phyloP scores from a whole-genome alignment of 2,113 vertebrate species.

The Hylia prasina region DNA sequence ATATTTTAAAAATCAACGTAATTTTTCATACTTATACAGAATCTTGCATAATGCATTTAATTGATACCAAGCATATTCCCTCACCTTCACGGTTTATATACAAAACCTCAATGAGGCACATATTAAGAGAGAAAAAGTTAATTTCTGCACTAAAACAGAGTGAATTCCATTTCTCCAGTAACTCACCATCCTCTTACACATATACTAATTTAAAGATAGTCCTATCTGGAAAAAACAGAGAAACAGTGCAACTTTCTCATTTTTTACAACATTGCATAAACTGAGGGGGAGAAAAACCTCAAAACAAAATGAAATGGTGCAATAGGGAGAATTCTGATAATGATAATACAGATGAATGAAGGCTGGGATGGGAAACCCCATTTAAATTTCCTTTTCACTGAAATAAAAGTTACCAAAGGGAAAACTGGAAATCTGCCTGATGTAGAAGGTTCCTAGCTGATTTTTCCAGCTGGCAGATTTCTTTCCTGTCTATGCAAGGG shows the following conservation, averaged over 20 bases:
- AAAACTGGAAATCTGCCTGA: neutral
- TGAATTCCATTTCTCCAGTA: neutral
- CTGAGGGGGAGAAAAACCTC: accelerated
- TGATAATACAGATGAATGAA: neutral
- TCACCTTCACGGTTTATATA: neutral
- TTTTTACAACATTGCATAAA: neutral
- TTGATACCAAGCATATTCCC: neutral
- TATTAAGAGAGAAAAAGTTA: neutral
- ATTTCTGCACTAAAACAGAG: neutral
- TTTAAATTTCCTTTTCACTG: neutral
- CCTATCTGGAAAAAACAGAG: neutral
- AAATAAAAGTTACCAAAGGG: neutral
- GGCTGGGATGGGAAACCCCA: neutral
- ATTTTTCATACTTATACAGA: neutral
- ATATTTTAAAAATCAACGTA: neutral
- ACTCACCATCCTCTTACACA: neutral
- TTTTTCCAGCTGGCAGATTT: neutral
- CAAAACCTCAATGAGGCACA: neutral
- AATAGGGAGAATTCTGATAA: neutral
- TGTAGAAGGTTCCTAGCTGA: neutral
- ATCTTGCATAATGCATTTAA: neutral
- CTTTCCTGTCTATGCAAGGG: neutral
- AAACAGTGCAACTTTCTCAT: neutral
- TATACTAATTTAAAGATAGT: neutral
- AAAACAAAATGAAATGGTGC: neutral